Conservation (phyloP, 92 coral and sea anemone genomes). For the Siderastrea radians region DNA sequence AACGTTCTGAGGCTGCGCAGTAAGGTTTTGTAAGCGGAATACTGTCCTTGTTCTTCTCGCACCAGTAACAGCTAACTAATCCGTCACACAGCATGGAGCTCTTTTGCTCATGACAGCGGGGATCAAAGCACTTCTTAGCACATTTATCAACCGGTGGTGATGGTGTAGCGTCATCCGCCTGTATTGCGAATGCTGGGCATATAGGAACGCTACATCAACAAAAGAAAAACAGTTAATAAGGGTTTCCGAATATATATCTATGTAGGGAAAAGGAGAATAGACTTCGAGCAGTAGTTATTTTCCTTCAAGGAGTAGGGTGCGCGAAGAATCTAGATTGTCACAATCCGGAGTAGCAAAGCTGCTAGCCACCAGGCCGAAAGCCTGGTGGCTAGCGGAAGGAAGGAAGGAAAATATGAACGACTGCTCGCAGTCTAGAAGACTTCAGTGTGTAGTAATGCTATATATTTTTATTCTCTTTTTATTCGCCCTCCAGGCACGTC, state of each 20-base stretch:
- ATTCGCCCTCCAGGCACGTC: too few species aligned
- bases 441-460: too few species aligned
- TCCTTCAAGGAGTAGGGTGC: too few species aligned
- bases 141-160: background rate
- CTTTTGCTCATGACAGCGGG: conserved; percentile 15
- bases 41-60: conserved; percentile 51
- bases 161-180: background rate
- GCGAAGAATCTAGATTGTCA: too few species aligned
- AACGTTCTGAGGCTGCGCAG: conserved; percentile 55
- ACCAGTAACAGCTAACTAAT: conserved; percentile 71
- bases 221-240: background rate
- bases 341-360: too few species aligned
- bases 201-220: conserved; percentile 13
- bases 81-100: conserved; percentile 51
- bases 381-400: too few species aligned
- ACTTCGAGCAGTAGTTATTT: too few species aligned
- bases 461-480: too few species aligned
- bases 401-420: too few species aligned
- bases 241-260: background rate
- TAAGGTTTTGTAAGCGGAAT: conserved; percentile 49
- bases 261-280: background rate
- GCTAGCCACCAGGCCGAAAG: too few species aligned
- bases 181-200: conserved; percentile 15
- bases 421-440: too few species aligned
- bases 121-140: conserved; percentile 9